Percentiles rank a stretch among this genome's conserved stretches.
These are phyloP conservation scores for Ochropleura plecta DNA, from an alignment of 2,888 invertebrate species.

Conservation along the genomic window DNA sequence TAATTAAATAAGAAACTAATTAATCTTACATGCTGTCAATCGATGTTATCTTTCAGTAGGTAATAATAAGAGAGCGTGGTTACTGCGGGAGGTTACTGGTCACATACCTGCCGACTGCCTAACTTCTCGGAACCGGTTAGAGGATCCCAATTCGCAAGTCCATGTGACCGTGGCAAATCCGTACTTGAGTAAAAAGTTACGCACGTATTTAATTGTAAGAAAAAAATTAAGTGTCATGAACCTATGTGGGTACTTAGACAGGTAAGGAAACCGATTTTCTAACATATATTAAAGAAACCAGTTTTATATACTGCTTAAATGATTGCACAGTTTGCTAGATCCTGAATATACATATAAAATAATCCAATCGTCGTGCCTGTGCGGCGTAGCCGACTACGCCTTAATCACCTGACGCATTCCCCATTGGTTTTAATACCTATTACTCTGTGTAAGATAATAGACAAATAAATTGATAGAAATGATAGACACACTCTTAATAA, in stretches of 20 bases:
- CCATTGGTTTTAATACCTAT: background rate
- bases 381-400: conserved; percentile 2
- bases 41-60: conserved; percentile 18
- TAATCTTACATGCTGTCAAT: conserved; percentile 35
- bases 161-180: conserved; percentile 27
- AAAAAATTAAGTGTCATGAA: conserved; percentile 15
- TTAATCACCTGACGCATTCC: no score
- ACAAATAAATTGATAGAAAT: background rate
- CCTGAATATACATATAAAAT: background rate
- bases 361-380: background rate
- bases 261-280: background rate
- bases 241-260: background rate
- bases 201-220: conserved; percentile 4
- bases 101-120: background rate
- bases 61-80: conserved; percentile 32
- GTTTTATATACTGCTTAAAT: background rate
- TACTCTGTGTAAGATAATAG: background rate
- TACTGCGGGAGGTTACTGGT: conserved; percentile 21
- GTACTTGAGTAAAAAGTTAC: conserved; percentile 24
- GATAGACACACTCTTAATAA: background rate
- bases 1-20: conserved; percentile 37
- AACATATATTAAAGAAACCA: background rate
- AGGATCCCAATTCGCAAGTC: conserved; percentile 22
- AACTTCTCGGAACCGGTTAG: conserved; percentile 37
- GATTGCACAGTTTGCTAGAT: background rate